Conservation (phyloP, 2,888 invertebrate genomes). For the Acrobasis suavella region DNA sequence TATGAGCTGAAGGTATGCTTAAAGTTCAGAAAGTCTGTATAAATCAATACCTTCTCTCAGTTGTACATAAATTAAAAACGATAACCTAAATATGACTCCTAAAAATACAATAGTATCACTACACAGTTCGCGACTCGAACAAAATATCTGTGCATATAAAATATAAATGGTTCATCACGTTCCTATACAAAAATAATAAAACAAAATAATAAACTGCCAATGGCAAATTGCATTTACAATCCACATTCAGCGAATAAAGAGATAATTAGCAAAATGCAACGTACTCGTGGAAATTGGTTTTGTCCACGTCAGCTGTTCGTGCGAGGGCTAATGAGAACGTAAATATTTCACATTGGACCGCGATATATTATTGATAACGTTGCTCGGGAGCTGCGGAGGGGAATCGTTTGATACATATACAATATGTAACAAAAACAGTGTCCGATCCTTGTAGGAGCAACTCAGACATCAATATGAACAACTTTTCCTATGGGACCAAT, state of each 20-base stretch:
- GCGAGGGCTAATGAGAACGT: constrained; percentile 62
- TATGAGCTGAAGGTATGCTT: too few relatives aligned
- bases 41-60: too few relatives aligned
- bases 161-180: not conserved
- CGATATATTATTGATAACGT: constrained; percentile 61
- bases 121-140: too few relatives aligned
- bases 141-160: not conserved
- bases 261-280: constrained; percentile 65
- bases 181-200: not conserved
- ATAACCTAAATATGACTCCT: too few relatives aligned
- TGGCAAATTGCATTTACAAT: constrained; percentile 26
- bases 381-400: constrained; percentile 29
- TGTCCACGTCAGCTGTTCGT: constrained; percentile 55
- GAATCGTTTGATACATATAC: not conserved
- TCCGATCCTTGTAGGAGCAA: too few relatives aligned
- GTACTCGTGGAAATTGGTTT: constrained; percentile 50
- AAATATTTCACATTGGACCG: constrained; percentile 58
- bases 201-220: constrained; percentile 16
- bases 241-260: constrained; percentile 38
- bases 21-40: too few relatives aligned
- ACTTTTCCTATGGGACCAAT: too few relatives aligned
- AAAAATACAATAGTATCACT: too few relatives aligned
- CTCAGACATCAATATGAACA: too few relatives aligned
- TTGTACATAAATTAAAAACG: too few relatives aligned
- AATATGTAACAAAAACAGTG: too few relatives aligned